These are phyloP conservation scores for Phataginus tetradactyla DNA, from an alignment of 2,797 vertebrate species.

Conservation along the genomic window DNA sequence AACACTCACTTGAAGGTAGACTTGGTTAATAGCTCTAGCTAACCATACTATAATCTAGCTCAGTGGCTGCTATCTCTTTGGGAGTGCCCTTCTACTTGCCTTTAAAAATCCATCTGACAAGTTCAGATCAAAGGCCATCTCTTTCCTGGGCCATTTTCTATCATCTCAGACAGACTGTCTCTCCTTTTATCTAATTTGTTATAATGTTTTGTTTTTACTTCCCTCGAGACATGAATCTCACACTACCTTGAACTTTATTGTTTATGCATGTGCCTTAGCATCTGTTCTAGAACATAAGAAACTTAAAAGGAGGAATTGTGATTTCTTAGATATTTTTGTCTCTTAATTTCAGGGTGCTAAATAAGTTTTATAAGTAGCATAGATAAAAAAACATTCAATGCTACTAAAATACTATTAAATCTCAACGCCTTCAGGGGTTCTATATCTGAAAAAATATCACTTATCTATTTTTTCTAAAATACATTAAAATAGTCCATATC, in stretches of 20 bases:
- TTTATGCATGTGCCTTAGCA: neutral
- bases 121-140: neutral
- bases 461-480: neutral
- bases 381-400: conserved; percentile 10
- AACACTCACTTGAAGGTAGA: neutral
- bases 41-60: neutral
- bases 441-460: neutral
- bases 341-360: neutral
- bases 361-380: conserved; percentile 14
- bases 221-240: neutral
- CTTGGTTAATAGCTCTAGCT: neutral
- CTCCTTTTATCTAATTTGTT: neutral
- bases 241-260: neutral
- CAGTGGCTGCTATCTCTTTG: neutral
- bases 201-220: neutral
- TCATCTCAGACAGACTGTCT: neutral
- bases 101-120: neutral
- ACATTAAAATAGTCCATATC: neutral
- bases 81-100: neutral
- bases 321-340: neutral
- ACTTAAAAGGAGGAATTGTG: neutral
- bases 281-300: neutral
- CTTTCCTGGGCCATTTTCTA: neutral
- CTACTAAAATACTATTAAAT: conserved; percentile 41
- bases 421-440: neutral